Evolutionary conservation across 2,888 invertebrate genomes (phyloP).

Genomic region (Andrena minutula): DNA sequence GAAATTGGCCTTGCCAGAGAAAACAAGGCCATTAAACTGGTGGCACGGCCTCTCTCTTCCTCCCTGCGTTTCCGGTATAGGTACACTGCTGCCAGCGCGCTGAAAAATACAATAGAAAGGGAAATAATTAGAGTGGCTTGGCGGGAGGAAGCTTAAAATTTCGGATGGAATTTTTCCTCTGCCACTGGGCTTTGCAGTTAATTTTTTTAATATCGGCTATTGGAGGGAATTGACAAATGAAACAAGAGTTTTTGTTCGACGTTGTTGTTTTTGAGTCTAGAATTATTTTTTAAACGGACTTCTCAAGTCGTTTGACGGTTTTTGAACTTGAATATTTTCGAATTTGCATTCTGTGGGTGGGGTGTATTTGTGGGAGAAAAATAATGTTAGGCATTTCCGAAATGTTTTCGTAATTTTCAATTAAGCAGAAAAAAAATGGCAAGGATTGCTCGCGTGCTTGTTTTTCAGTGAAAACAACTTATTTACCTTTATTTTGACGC

Average conservation of each 20-base stretch:
- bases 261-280: neutral
- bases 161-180: neutral
- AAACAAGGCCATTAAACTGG: conserved; percentile 49
- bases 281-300: too few relatives aligned
- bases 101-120: neutral
- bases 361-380: too few relatives aligned
- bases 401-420: neutral
- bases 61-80: conserved; percentile 12
- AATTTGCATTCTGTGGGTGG: too few relatives aligned
- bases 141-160: neutral
- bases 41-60: neutral
- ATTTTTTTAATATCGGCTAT: neutral
- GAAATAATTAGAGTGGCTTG: neutral
- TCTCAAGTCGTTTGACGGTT: too few relatives aligned
- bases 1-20: conserved; percentile 50
- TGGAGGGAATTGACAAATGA: neutral
- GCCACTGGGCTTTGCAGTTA: neutral
- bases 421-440: neutral
- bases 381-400: neutral
- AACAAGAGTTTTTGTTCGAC: neutral
- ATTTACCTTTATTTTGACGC: conserved; percentile 1
- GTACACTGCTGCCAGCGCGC: neutral
- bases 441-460: neutral
- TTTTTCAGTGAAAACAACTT: neutral
- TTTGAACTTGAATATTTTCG: too few relatives aligned